Base-by-base conservation (phyloP, 2,797 vertebrate genomes). In the Crocodylus rhombifer region DNA sequence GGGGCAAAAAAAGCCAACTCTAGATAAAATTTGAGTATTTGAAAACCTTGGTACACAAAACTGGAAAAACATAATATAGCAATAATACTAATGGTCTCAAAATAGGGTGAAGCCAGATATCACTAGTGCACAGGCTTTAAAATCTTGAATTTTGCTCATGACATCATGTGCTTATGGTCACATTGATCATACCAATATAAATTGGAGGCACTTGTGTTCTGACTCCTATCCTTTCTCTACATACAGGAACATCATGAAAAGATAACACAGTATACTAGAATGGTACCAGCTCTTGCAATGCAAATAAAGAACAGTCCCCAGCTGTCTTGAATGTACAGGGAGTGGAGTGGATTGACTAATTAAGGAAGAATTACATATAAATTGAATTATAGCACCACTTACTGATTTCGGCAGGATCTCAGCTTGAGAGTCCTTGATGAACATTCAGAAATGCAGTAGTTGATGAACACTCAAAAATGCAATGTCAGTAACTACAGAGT, bases 401-500 rank as follows among this genome's bases (percentile, higher is more conserved):
- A 73, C 84, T 65, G 2, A 4, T 69, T 75, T 42, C 36, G 23
- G 5, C 21, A 15, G 5, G 9, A 28, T 88, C 61, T 71, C 15
- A 58, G 4, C 64, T 13, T 2, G 12, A 1, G 0, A 55, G 6
- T 51, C 69, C 69, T 51, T 62, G 65, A 77, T 56, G 42, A 89
- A 42, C 8, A 33, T n/a, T 75, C 2, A 64, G 2, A 1, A 36
- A 25, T 0, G 0, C 74, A 5, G 30, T 3, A 55, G 4, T 1
- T 33, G 21, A 77, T 56, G 42, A 89, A 42, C 8, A 33, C 33
- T 75, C 2, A 64, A 2, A 1, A 36, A 25, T 0, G 0, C 74
- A 5, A 26, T 5, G 62, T 92, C 36, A 51, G 77, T 36, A 26
- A 62, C 21, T 23, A 12, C 77, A 30, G 23, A 15, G 20, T 15